phyloP scores from a whole-genome alignment of 2,797 vertebrate genomes.

The Chrysocyon brachyurus region DNA sequence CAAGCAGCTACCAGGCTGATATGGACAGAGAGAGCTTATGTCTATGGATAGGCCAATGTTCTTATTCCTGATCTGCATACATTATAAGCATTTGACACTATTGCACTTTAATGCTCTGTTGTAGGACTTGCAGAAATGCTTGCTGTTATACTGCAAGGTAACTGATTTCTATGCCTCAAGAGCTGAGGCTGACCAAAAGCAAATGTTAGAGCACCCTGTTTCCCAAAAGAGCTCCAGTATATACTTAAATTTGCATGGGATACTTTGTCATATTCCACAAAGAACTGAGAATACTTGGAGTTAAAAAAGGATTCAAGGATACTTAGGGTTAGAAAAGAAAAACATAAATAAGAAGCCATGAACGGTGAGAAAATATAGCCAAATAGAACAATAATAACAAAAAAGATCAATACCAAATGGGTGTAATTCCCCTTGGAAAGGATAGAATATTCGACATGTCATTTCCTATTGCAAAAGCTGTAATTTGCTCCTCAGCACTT shows the following conservation, averaged over 20 bases:
- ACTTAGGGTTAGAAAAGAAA: neutral
- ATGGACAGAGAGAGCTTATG: slow-evolving; percentile 6
- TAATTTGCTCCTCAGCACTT: neutral
- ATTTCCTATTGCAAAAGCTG: neutral
- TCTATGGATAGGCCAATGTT: neutral
- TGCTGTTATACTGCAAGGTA: neutral
- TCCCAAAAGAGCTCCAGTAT: neutral
- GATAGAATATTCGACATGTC: neutral
- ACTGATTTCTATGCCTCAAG: neutral
- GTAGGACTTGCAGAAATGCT: neutral
- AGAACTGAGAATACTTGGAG: neutral
- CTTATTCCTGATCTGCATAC: slow-evolving; percentile 19
- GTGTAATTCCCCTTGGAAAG: neutral
- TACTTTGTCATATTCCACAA: neutral
- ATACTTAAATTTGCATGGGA: neutral
- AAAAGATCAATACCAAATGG: neutral
- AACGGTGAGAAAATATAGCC: neutral
- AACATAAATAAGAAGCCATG: neutral
- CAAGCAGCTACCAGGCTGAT: slow-evolving; percentile 48
- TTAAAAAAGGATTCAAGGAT: neutral
- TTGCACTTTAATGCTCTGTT: neutral
- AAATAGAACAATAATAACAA: neutral
- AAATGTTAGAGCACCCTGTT: neutral
- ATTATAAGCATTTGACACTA: neutral
- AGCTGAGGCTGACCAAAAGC: neutral